A percentile compares a stretch with the other conserved stretches of the same genome.
Evolutionary conservation across 1,140 invertebrate species (phyloP).

Genomic region (Plectrocnemia conspersa): DNA sequence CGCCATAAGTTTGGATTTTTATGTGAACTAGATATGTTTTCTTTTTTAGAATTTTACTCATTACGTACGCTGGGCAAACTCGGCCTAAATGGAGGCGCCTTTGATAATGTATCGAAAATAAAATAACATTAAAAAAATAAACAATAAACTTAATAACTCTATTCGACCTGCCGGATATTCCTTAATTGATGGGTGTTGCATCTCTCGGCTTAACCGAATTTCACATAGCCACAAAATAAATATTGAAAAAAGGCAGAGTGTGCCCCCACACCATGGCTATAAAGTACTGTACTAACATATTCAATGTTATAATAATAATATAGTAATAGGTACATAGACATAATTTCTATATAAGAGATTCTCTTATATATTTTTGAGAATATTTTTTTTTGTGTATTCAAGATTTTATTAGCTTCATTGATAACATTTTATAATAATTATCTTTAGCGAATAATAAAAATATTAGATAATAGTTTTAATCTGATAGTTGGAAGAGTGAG

Average conservation of each 20-base stretch:
- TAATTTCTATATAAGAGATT: no score
- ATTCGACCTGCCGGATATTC: conserved; percentile 30
- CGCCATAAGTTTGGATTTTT: neutral
- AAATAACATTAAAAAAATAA: conserved; percentile 7
- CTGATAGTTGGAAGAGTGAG: no score
- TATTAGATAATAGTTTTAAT: no score
- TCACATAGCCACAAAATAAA: conserved; percentile 16
- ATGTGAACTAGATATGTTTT: conserved; percentile 6
- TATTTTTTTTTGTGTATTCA: no score
- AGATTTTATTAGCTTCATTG: no score
- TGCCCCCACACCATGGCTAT: conserved; percentile 4
- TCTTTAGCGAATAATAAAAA: no score
- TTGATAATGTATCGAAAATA: neutral
- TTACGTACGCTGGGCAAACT: neutral
- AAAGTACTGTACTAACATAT: neutral
- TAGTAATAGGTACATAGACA: no score
- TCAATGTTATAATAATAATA: no score
- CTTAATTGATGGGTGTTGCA: conserved; percentile 28
- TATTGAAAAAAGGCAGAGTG: conserved; percentile 8
- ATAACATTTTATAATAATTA: no score
- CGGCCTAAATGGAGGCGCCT: neutral
- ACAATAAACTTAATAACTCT: conserved; percentile 28
- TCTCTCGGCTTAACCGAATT: conserved; percentile 19
- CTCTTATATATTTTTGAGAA: no score
- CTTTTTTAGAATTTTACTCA: no score